Percentiles rank a stretch among this genome's conserved stretches.
Conservation (phyloP, 2,888 invertebrate genomes). For the Drosophila histrio region DNA sequence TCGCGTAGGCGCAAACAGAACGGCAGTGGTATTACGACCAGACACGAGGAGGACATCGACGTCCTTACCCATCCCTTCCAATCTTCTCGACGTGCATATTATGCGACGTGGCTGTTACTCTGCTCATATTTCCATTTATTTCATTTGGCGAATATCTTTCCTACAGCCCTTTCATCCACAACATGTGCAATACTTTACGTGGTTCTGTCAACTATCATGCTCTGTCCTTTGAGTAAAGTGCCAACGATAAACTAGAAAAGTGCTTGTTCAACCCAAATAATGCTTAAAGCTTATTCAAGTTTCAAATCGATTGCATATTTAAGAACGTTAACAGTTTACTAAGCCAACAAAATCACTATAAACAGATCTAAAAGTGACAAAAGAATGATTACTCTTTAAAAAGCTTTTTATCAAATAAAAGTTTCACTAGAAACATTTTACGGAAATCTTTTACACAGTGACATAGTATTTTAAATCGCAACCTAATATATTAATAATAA, state of each 20-base stretch:
- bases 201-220: slow-evolving; percentile 12
- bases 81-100: background rate
- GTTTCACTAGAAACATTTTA: too few relatives aligned
- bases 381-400: background rate
- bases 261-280: background rate
- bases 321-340: background rate
- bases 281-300: background rate
- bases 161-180: background rate
- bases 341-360: background rate
- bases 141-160: background rate
- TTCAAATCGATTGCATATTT: background rate
- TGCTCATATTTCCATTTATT: slow-evolving; percentile 26
- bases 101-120: slow-evolving; percentile 37
- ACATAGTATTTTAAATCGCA: too few relatives aligned
- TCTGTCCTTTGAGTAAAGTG: slow-evolving; percentile 7
- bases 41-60: slow-evolving; percentile 9
- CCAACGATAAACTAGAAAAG: slow-evolving; percentile 16
- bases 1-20: slow-evolving; percentile 14
- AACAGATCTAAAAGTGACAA: background rate
- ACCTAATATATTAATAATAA: too few relatives aligned
- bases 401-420: too few relatives aligned
- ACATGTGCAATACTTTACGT: slow-evolving; percentile 52
- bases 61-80: background rate
- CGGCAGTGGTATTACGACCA: slow-evolving; percentile 20
- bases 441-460: too few relatives aligned